Base-by-base conservation (phyloP, 2,113 vertebrate genomes). In the Colius striatus region DNA sequence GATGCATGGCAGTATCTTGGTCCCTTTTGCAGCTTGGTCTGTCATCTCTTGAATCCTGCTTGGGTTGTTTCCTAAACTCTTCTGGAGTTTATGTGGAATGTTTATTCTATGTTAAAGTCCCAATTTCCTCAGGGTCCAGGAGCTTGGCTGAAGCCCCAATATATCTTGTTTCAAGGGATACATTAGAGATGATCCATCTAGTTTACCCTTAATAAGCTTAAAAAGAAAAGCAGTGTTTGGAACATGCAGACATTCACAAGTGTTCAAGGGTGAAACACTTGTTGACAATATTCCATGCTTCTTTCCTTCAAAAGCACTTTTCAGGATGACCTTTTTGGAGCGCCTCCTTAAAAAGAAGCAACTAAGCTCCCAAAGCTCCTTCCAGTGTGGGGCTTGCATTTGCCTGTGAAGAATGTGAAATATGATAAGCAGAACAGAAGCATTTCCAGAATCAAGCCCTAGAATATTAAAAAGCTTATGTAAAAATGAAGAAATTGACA, bases 141-240 rank as follows among this genome's bases (percentile, higher is more conserved):
- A 77, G 36, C 25, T 47, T 77, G 55, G 48, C 53, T 63, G 55
- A 90, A 77, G 63, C 2, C 2, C 45, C 51, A 73, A 8, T 80
- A 93, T 84, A 50, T 83, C 47, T 90, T 76, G 15, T 79, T 90
- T 88, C 79, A 92, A 83, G 30, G 34, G 92, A 67, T 58, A 88
- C 30, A 38, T 90, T 88, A 70, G 32, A 77, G 51, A 12, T 60
- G 61, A 91, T 55, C 26, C 36, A 65, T 80, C 91, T 71, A 66
- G 32, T 58, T 92, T 83, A 70, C 51, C 25, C 55, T 88, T 93
- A 47, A 43, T 55, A 85, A 84, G 21, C 51, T 83, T 87, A 57
- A 79, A 84, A 92, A 81, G 27, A 76, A 85, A 73, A 79, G 41
- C 41, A 83, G 1, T 47, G 34, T 62, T 80, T 10, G 4, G 58